A percentile compares a stretch with the other conserved stretches of the same genome.
phyloP scores from a whole-genome alignment of 2,113 vertebrate genomes.

The Tamias sibiricus region DNA sequence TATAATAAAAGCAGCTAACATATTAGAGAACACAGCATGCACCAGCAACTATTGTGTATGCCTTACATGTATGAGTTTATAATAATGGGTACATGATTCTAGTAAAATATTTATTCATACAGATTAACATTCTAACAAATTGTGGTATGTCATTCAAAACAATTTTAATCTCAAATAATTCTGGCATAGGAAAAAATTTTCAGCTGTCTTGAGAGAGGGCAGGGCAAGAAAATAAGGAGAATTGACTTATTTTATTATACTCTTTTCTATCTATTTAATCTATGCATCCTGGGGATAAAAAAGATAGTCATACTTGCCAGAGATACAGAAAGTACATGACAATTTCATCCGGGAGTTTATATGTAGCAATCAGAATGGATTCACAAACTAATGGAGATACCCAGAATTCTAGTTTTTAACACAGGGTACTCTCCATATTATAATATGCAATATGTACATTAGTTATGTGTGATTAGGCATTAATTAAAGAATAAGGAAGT shows the following conservation, averaged over 20 bases:
- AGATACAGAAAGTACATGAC: background rate
- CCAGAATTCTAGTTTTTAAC: background rate
- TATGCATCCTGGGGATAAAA: background rate
- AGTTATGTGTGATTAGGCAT: background rate
- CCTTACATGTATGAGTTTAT: background rate
- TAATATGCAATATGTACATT: no score
- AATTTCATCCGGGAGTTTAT: background rate
- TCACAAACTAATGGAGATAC: background rate
- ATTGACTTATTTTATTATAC: background rate
- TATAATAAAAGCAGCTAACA: background rate
- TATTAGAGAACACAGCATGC: background rate
- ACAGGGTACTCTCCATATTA: background rate
- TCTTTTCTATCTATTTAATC: background rate
- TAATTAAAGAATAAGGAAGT: background rate
- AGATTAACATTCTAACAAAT: background rate
- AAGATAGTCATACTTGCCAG: background rate
- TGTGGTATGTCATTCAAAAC: background rate
- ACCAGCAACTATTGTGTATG: background rate
- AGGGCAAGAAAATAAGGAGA: background rate
- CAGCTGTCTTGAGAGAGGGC: background rate
- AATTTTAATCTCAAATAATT: background rate
- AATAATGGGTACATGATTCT: background rate
- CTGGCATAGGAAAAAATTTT: background rate
- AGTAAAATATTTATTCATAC: background rate
- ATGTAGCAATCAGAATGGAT: background rate